Evolutionary conservation across 1,140 invertebrate species (phyloP), one percentile per base, ranked within the genome.

Genomic region (Macrobrachium nipponense): DNA sequence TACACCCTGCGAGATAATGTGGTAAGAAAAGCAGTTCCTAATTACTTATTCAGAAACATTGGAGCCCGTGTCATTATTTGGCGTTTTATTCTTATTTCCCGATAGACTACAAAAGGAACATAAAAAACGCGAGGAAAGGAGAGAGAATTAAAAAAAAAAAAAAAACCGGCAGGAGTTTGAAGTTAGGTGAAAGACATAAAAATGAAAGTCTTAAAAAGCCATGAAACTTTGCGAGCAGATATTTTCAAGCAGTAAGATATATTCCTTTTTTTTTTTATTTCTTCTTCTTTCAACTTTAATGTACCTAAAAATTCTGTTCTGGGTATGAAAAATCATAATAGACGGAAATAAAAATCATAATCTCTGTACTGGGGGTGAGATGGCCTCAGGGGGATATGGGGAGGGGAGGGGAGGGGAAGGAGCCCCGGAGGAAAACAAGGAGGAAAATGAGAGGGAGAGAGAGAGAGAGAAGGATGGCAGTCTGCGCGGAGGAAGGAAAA

Each of bases 281-380:
- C 51, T 51, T 51, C 12, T 51, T 51, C 51, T 51, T 51, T 51
- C 51, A 51, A 51, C 51, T 51, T 51, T 51, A 51, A 51, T 51
- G 51, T 51, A 51, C 51, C 51, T 51, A 51, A 51, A 51, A 51
- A 51, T 51, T 51, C 51, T 51, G 51, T 51, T 6, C 51, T 51
- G 51, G 68, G 68, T 6, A 17, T 17, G 60, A 77, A 84, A 66
- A 77, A 84, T 66, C 76, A 84, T 60, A 73, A 51, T 75, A 20
- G 73, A 23, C 73, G n/a, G n/a, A 61, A 73, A 44, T 66, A 77
- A 77, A 84, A 84, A 84, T 73, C 77, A 84, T 59, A 61, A 78
- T 85, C 83, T 85, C 62, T 61, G 60, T 64, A 62, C 70, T 23
- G n/a, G 36, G 58, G 51, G n/a, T n/a, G 61, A n/a, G 15, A 61